Conservation (phyloP, 2,797 vertebrate genomes). For the Borostomias antarcticus region DNA sequence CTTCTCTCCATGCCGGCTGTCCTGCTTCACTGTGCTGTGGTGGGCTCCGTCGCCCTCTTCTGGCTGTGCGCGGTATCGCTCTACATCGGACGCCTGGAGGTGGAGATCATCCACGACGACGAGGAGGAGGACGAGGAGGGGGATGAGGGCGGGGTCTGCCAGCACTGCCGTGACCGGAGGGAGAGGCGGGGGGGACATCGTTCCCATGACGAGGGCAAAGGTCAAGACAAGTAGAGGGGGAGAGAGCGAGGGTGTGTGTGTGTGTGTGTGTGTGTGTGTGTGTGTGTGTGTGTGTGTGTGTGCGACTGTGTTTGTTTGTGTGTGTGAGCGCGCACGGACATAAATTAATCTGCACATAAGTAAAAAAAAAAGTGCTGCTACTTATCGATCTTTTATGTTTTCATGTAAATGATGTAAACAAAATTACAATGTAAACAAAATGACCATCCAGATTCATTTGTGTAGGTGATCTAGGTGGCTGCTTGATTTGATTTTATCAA, state of each 20-base stretch:
- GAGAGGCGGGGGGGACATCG: conserved; percentile 40
- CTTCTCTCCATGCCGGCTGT: conserved; percentile 79
- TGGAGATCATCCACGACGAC: conserved; percentile 85
- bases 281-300: conserved; percentile 38
- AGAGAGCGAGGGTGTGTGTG: conserved; percentile 16
- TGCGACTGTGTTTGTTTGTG: conserved; percentile 10
- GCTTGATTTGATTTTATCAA: not conserved
- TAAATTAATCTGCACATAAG: not conserved
- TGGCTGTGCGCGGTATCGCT: conserved; percentile 90
- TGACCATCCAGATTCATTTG: not conserved
- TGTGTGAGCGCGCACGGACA: not conserved
- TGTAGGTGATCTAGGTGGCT: not conserved
- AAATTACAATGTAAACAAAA: not conserved
- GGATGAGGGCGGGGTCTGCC: conserved; percentile 71
- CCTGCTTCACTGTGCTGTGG: conserved; percentile 72
- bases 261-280: conserved; percentile 27
- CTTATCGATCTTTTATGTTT: not conserved
- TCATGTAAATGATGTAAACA: not conserved
- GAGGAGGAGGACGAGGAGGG: conserved; percentile 65
- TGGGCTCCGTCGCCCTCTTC: conserved; percentile 79
- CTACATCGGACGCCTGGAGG: conserved; percentile 87
- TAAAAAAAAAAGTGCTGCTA: not conserved
- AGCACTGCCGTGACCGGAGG: conserved; percentile 55
- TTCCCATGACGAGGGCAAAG: conserved; percentile 51
- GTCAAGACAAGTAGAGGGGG: conserved; percentile 64